Evolutionary conservation across 2,797 vertebrate genomes (phyloP).

Genomic region (Graptemys geographica): DNA sequence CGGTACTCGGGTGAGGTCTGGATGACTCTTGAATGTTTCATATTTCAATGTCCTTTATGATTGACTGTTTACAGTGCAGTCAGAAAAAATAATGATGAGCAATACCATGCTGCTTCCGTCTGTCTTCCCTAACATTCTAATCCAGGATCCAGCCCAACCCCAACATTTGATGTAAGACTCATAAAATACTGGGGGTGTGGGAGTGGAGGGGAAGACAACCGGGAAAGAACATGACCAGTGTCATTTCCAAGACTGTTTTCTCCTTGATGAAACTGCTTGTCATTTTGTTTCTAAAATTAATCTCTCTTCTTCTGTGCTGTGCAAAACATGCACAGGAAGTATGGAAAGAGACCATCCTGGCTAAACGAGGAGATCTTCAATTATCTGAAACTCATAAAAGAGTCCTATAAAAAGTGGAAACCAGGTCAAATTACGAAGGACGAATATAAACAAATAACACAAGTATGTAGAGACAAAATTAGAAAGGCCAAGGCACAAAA

Average conservation of each 20-base stretch:
- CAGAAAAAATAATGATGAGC: slow-evolving; percentile 17
- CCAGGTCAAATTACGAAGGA: too few relatives aligned
- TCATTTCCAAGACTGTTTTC: accelerated
- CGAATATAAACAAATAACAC: too few relatives aligned
- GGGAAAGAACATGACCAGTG: not conserved
- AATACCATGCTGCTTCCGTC: not conserved
- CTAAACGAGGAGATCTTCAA: too few relatives aligned
- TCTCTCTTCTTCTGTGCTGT: not conserved
- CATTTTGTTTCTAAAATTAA: not conserved
- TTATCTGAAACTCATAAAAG: too few relatives aligned
- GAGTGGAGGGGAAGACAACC: not conserved
- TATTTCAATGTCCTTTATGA: slow-evolving; percentile 6
- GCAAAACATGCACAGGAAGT: accelerated
- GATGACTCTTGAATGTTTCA: not conserved
- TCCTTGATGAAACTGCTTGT: accelerated
- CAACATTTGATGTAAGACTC: accelerated
- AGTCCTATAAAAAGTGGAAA: too few relatives aligned
- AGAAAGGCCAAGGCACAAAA: too few relatives aligned
- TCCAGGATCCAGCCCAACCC: accelerated
- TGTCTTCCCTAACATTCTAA: not conserved
- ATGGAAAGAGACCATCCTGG: too few relatives aligned
- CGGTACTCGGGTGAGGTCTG: not conserved
- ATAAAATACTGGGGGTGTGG: accelerated
- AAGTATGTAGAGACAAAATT: too few relatives aligned
- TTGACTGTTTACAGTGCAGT: not conserved